phyloP scores from a whole-genome alignment of 2,888 invertebrate genomes.

The Rhagonycha fulva region DNA sequence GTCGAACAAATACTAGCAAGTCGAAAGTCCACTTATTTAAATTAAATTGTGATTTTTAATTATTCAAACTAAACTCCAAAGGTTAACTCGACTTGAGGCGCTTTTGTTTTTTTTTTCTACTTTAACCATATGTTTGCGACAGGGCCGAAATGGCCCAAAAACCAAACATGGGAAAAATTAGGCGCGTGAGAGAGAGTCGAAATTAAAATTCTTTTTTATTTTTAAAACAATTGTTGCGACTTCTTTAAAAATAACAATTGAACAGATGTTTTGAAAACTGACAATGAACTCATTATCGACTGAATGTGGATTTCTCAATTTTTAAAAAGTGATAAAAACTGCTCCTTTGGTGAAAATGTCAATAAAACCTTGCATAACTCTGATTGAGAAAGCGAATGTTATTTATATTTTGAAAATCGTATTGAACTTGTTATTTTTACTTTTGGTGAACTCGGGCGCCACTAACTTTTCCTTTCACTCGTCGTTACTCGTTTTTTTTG shows the following conservation, averaged over 20 bases:
- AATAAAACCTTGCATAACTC: too few relatives aligned
- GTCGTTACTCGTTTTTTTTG: too few relatives aligned
- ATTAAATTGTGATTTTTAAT: not conserved
- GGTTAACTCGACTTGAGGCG: not conserved
- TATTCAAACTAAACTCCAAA: not conserved
- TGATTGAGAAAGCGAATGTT: too few relatives aligned
- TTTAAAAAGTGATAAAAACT: not conserved
- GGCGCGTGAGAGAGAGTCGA: accelerated
- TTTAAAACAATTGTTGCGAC: not conserved
- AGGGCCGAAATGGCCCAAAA: not conserved
- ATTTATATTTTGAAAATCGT: too few relatives aligned
- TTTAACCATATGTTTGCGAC: not conserved
- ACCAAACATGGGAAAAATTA: not conserved
- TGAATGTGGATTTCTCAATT: not conserved
- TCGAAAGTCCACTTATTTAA: not conserved
- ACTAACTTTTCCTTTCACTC: too few relatives aligned
- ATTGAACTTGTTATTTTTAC: too few relatives aligned
- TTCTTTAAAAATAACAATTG: not conserved
- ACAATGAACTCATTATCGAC: not conserved
- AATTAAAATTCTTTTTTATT: not conserved
- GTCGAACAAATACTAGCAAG: not conserved
- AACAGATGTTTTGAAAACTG: not conserved
- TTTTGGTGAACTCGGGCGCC: too few relatives aligned
- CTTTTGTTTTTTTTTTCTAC: not conserved
- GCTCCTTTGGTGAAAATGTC: too few relatives aligned